These are phyloP conservation scores for Agelastica alni DNA, from an alignment of 2,888 invertebrate species.

Conservation along the genomic window DNA sequence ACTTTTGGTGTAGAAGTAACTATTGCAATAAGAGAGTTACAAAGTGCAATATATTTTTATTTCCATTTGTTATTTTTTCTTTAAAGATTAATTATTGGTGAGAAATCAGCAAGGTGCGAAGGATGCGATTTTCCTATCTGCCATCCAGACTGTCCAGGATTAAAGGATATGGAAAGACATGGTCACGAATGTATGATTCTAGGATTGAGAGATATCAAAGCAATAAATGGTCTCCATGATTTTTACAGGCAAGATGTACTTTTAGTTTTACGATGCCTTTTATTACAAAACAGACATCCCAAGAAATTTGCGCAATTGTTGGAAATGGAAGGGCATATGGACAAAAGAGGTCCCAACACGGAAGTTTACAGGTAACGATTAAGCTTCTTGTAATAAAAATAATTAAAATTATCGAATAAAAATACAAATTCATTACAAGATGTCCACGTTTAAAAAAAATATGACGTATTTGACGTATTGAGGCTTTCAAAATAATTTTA, in stretches of 20 bases:
- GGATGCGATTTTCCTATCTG: conserved; percentile 80
- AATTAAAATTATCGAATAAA: too few species aligned
- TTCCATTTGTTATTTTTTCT: not conserved
- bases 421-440: too few species aligned
- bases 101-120: conserved; percentile 58
- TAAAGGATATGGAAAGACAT: conserved; percentile 60
- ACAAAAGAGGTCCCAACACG: conserved; percentile 68
- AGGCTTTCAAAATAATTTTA: too few species aligned
- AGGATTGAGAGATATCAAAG: conserved; percentile 61
- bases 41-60: too few species aligned
- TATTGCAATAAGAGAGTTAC: too few species aligned
- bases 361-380: too few species aligned
- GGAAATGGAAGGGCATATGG: conserved; percentile 75
- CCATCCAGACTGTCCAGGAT: conserved; percentile 63
- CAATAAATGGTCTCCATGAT: conserved; percentile 62
- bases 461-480: too few species aligned
- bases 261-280: conserved; percentile 70
- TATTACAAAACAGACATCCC: conserved; percentile 70
- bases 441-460: too few species aligned
- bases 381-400: too few species aligned
- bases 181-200: conserved; percentile 71
- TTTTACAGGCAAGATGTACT: conserved; percentile 74
- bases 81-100: conserved; percentile 28
- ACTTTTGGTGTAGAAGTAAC: too few species aligned
- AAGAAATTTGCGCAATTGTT: conserved; percentile 69